Evolutionary conservation across 2,888 invertebrate genomes (phyloP).

Genomic region (Hypolimnas misippus): DNA sequence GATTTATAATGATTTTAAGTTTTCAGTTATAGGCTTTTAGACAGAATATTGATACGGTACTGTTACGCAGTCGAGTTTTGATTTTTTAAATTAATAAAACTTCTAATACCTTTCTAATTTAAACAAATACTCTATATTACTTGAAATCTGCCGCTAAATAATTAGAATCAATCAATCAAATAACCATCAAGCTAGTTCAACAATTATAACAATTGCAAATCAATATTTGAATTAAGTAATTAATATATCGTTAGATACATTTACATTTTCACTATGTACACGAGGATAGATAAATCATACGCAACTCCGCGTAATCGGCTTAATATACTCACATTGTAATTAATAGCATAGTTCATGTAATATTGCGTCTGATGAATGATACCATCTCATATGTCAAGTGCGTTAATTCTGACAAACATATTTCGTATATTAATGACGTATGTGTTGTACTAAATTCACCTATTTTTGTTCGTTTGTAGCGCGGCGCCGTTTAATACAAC

Average conservation of each 20-base stretch:
- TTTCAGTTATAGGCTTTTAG: too few species aligned
- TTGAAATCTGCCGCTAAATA: too few species aligned
- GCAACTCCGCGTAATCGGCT: constrained; percentile 49
- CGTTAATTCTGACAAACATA: constrained; percentile 26
- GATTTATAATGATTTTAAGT: too few species aligned
- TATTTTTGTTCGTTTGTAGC: constrained; percentile 3
- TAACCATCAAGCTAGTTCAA: background rate
- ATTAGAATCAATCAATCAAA: too few species aligned
- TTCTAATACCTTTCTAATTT: too few species aligned
- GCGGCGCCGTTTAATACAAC: background rate
- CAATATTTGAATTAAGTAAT: constrained; percentile 7
- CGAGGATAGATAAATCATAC: constrained; percentile 25
- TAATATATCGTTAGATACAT: constrained; percentile 2
- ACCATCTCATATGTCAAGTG: constrained; percentile 32
- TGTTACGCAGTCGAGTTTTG: too few species aligned
- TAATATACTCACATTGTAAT: constrained; percentile 53
- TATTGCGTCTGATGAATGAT: constrained; percentile 34
- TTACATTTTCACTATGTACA: background rate
- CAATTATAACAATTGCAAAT: background rate
- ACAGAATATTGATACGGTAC: too few species aligned
- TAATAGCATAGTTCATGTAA: constrained; percentile 49
- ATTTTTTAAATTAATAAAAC: too few species aligned
- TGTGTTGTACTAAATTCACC: background rate
- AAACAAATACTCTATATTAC: too few species aligned
- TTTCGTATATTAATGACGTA: constrained; percentile 6